phyloP scores from a whole-genome alignment of 1,140 invertebrate genomes.

The Neodiprion pinetum region DNA sequence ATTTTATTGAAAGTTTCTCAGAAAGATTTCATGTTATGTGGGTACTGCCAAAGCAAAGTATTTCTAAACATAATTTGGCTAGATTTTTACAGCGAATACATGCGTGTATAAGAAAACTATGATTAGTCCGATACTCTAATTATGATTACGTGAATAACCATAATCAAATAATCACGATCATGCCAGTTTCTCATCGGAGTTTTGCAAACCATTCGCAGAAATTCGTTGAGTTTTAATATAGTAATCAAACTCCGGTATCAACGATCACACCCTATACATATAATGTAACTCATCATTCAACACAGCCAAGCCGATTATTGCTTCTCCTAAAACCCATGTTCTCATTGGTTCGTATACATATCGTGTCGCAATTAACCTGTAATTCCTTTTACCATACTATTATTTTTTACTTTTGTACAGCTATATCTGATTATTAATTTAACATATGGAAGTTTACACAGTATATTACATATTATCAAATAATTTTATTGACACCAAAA shows the following conservation, averaged over 20 bases:
- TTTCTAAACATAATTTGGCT: neutral
- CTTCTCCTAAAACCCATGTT: too few species aligned
- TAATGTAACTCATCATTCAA: too few species aligned
- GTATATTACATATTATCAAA: neutral
- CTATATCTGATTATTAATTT: neutral
- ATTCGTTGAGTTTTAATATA: too few species aligned
- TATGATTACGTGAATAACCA: neutral
- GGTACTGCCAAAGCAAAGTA: neutral
- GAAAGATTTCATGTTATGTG: too few species aligned
- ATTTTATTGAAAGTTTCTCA: too few species aligned
- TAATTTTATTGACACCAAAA: too few species aligned
- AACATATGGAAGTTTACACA: too few species aligned
- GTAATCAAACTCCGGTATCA: too few species aligned
- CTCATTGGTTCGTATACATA: neutral
- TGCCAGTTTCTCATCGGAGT: neutral
- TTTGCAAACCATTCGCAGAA: neutral
- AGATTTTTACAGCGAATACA: neutral
- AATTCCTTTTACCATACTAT: neutral
- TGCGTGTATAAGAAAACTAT: neutral
- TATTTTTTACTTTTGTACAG: constrained; percentile 6
- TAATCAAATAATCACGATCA: neutral
- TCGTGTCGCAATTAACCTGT: neutral
- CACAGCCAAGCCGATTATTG: too few species aligned
- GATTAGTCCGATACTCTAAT: neutral
- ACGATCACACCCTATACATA: too few species aligned